Conservation (phyloP, 2,797 vertebrate genomes). For the Gymnocypris eckloni region DNA sequence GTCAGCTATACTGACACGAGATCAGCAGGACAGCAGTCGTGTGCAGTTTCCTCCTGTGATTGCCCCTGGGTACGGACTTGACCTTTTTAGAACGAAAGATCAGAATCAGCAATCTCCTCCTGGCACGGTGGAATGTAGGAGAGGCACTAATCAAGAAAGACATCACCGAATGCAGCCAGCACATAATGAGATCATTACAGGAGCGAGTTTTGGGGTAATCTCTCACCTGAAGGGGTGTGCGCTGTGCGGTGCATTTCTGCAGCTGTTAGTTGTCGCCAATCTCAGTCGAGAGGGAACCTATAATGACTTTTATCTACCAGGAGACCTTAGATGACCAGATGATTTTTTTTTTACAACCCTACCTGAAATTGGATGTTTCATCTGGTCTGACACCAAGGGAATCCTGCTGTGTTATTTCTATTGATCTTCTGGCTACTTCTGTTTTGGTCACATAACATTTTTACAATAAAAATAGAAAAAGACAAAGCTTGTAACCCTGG, state of each 20-base stretch:
- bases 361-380: conserved; percentile 60
- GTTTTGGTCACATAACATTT: background rate
- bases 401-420: conserved; percentile 43
- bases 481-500: background rate
- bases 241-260: conserved; percentile 29
- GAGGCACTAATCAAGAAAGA: conserved; percentile 44
- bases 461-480: background rate
- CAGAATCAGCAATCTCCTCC: conserved; percentile 37
- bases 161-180: conserved; percentile 36
- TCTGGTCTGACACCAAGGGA: conserved; percentile 35
- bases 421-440: conserved; percentile 40
- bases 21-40: conserved; percentile 27
- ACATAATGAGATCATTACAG: conserved; percentile 54
- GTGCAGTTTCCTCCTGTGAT: conserved; percentile 39
- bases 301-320: conserved; percentile 62
- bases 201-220: conserved; percentile 51
- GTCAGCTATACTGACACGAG: conserved; percentile 44
- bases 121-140: conserved; percentile 49
- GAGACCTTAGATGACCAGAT: conserved; percentile 57
- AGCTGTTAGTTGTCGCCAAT: conserved; percentile 34
- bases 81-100: conserved; percentile 49
- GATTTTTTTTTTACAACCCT: conserved; percentile 47
- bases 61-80: conserved; percentile 40
- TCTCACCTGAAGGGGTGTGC: conserved; percentile 41
- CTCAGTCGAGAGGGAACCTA: conserved; percentile 11